Conservation (phyloP, 1,140 invertebrate genomes). For the Rhyzopertha dominica region DNA sequence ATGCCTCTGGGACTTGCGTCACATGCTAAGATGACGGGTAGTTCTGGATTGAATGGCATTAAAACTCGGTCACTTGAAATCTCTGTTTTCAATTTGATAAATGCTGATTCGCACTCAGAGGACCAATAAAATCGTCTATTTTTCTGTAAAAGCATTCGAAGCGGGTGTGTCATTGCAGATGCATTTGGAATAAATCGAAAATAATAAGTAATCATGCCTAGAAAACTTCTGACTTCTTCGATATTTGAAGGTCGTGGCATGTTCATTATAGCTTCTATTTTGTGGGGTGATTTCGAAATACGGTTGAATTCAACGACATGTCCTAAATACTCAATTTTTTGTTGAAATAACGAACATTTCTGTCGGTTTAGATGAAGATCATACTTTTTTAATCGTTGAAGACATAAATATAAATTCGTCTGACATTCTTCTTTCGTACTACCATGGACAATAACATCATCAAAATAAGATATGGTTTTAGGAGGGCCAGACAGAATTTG, state of each 20-base stretch:
- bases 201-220: conserved; percentile 37
- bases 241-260: conserved; percentile 28
- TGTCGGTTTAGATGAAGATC: too few species aligned
- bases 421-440: conserved; percentile 14
- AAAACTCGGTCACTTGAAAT: conserved; percentile 23
- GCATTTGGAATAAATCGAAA: conserved; percentile 30
- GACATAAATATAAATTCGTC: too few species aligned
- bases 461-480: conserved; percentile 20
- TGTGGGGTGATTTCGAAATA: conserved; percentile 19
- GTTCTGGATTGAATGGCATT: conserved; percentile 19
- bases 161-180: conserved; percentile 20
- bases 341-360: too few species aligned
- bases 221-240: conserved; percentile 29
- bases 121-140: conserved; percentile 20
- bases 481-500: conserved; percentile 19
- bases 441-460: conserved; percentile 21
- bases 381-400: too few species aligned
- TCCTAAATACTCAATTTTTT: too few species aligned
- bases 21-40: conserved; percentile 3
- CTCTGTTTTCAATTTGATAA: conserved; percentile 27
- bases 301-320: conserved; percentile 3
- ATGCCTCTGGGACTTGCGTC: conserved; percentile 5
- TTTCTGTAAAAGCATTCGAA: conserved; percentile 24
- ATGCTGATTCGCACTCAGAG: conserved; percentile 20
- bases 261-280: conserved; percentile 25